phyloP scores from a whole-genome alignment of 2,113 vertebrate species.

The Numida meleagris region DNA sequence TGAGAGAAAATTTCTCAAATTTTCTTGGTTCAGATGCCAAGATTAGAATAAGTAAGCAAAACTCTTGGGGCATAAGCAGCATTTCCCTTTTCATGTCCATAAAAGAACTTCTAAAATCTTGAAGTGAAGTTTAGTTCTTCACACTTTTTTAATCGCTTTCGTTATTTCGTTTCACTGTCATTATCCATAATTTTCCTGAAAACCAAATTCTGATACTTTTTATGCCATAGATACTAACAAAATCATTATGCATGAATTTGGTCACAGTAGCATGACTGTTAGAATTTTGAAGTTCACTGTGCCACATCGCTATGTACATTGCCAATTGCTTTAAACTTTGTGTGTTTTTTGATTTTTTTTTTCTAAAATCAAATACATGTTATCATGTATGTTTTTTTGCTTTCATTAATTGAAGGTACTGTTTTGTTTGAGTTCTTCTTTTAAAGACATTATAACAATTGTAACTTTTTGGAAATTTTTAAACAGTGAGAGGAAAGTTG shows the following conservation, averaged over 20 bases:
- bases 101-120: not conserved
- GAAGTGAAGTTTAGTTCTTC: not conserved
- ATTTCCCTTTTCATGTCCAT: not conserved
- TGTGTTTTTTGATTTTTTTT: accelerated
- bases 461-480: constrained; percentile 37
- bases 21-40: not conserved
- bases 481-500: constrained; percentile 83
- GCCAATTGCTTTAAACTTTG: not conserved
- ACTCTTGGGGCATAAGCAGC: not conserved
- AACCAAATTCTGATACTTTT: not conserved
- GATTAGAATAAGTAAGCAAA: not conserved
- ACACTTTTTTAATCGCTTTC: not conserved
- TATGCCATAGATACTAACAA: not conserved
- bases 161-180: not conserved
- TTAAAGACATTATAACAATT: not conserved
- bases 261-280: not conserved
- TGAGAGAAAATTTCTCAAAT: not conserved
- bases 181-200: not conserved
- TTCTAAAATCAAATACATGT: not conserved
- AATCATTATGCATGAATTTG: not conserved
- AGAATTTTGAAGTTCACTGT: not conserved
- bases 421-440: not conserved
- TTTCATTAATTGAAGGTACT: not conserved
- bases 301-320: not conserved
- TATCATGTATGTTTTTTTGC: not conserved